Conservation (phyloP, 1,140 invertebrate genomes). For the Aphis gossypii region DNA sequence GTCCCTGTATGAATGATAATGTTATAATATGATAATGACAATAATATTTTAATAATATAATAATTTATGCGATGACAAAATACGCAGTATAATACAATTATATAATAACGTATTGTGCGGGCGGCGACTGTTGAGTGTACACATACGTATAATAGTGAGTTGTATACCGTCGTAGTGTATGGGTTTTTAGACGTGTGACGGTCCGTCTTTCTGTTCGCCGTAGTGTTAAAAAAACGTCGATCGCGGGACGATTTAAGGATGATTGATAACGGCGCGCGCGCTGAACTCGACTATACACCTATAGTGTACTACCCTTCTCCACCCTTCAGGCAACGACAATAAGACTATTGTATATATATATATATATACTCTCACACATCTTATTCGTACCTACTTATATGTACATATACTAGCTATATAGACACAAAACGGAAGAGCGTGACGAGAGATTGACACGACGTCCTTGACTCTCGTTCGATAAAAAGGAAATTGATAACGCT, state of each 20-base stretch:
- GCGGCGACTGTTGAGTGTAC: too few relatives aligned
- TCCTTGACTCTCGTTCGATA: slow-evolving; percentile 48
- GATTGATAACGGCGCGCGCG: background rate
- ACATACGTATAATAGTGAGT: background rate
- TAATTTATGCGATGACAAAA: background rate
- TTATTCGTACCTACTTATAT: background rate
- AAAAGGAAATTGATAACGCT: slow-evolving; percentile 48
- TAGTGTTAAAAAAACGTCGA: background rate
- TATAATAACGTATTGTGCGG: background rate
- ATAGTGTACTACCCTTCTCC: background rate
- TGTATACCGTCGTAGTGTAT: background rate
- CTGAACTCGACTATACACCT: background rate
- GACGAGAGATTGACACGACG: slow-evolving; percentile 35
- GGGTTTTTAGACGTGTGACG: background rate
- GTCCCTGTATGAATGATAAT: background rate
- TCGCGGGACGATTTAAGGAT: background rate
- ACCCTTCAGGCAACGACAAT: background rate
- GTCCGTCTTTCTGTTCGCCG: background rate
- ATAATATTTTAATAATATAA: background rate
- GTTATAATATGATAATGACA: too few relatives aligned
- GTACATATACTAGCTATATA: background rate
- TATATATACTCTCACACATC: background rate
- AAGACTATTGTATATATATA: background rate
- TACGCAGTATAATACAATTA: background rate
- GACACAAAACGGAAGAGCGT: background rate